These are phyloP conservation scores for Carassius carassius DNA, from an alignment of 2,113 vertebrate genomes.

Conservation along the genomic window DNA sequence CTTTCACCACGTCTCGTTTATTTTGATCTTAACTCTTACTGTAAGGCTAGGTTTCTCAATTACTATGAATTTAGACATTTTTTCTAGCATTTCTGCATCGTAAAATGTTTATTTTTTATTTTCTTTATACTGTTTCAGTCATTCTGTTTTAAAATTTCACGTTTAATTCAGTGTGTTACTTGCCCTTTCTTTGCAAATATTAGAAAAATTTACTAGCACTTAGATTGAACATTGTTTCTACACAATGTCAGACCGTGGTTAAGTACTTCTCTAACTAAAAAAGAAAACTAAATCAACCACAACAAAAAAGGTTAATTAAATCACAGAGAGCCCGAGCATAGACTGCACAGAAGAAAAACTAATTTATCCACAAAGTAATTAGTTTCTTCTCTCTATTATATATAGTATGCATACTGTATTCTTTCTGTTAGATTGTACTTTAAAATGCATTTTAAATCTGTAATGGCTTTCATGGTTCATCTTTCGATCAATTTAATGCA, in stretches of 20 bases:
- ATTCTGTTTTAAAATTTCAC: no score
- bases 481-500: neutral
- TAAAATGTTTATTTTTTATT: neutral
- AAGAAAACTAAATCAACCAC: neutral
- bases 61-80: neutral
- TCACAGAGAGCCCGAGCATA: neutral
- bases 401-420: neutral
- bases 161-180: neutral
- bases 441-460: neutral
- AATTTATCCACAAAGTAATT: conserved; percentile 1
- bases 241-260: neutral
- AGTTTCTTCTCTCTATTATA: neutral
- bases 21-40: neutral
- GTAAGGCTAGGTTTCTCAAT: neutral
- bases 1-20: neutral
- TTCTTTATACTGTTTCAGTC: neutral
- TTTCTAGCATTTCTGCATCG: neutral
- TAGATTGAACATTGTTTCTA: neutral
- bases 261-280: neutral
- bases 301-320: neutral
- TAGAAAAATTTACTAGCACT: neutral
- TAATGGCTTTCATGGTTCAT: neutral
- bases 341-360: conserved; percentile 1
- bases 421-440: neutral
- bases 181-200: neutral